Base-by-base conservation (phyloP, 2,888 invertebrate genomes). In the Sphecodes monilicornis region DNA sequence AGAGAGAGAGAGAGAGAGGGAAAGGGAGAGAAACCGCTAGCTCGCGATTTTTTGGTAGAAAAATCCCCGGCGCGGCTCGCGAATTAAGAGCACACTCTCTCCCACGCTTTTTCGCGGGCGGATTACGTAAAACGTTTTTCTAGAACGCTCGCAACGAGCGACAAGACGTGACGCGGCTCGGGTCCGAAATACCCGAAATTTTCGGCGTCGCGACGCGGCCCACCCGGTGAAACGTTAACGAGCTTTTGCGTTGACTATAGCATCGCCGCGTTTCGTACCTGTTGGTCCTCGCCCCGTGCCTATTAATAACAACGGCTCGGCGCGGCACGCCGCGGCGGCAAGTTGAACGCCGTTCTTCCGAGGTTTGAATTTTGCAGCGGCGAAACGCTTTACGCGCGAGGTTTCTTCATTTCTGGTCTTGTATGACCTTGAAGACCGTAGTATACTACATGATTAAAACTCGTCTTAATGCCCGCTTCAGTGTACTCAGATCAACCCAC, bases 201-300 rank as follows among this genome's bases (percentile, higher is more conserved):
- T 26, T 57, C 57, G 26, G 26, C 57, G 13, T 50, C 50, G 22
- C 50, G 22, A 50, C 50, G 50, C 22, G 50, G 22, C 22, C 50
- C 50, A 50, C 50, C 22, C 50, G 26, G 57, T n/a, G 57, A 57
- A 57, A 57, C 57, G 41, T 69, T 69, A 69, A 69, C 69, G 69
- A 69, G 41, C 43, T 29, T 43, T n/a, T 16, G 13, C 69, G 43
- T 69, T 18, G 26, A 26, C 41, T 69, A 41, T 69, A 41, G 26
- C 26, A 29, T 69, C 18, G 41, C 64, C 32, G 64, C 64, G 32
- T 64, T 64, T 64, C 64, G 32, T 64, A 64, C 57, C 57, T 64
- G 32, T 64, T 64, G 64, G 64, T 64, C 32, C 18, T 64, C 64
- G 32, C 6, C 29, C 32, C 64, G 64, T 18, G 64, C 57, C 57